phyloP scores from a whole-genome alignment of 2,797 vertebrate genomes.

The Hoplostethus atlanticus region DNA sequence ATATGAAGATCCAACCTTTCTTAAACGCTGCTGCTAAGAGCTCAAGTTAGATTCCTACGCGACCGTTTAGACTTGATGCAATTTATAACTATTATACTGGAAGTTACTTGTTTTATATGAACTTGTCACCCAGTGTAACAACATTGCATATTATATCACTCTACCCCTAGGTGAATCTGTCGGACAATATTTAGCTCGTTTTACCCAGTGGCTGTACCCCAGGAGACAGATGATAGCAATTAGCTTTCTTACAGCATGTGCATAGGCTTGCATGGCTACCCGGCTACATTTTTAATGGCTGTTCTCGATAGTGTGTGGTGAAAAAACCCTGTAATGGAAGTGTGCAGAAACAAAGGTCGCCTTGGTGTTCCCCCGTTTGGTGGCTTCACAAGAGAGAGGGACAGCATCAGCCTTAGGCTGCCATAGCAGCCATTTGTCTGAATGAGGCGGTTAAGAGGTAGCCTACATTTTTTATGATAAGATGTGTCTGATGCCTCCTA shows the following conservation, averaged over 20 bases:
- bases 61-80: constrained; percentile 63
- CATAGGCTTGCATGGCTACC: neutral
- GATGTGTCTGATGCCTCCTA: too few species aligned
- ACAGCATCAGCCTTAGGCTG: too few species aligned
- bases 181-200: constrained; percentile 16
- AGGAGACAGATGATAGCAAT: constrained; percentile 28
- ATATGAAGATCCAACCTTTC: neutral
- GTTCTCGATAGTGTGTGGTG: neutral
- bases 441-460: too few species aligned
- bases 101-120: constrained; percentile 70
- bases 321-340: neutral
- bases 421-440: too few species aligned
- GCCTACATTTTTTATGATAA: too few species aligned
- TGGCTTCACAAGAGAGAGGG: too few species aligned
- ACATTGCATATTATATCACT: constrained; percentile 25
- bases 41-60: constrained; percentile 47
- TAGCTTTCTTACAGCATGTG: constrained; percentile 16
- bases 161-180: neutral
- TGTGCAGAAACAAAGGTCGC: constrained; percentile 8
- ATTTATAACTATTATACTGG: constrained; percentile 53
- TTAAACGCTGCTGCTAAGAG: neutral
- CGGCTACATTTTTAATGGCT: neutral
- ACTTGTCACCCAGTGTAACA: constrained; percentile 50
- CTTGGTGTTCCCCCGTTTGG: too few species aligned
- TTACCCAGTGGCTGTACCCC: constrained; percentile 48